Evolutionary conservation across 2,797 vertebrate species (phyloP).

Genomic region (Echeneis naucrates): DNA sequence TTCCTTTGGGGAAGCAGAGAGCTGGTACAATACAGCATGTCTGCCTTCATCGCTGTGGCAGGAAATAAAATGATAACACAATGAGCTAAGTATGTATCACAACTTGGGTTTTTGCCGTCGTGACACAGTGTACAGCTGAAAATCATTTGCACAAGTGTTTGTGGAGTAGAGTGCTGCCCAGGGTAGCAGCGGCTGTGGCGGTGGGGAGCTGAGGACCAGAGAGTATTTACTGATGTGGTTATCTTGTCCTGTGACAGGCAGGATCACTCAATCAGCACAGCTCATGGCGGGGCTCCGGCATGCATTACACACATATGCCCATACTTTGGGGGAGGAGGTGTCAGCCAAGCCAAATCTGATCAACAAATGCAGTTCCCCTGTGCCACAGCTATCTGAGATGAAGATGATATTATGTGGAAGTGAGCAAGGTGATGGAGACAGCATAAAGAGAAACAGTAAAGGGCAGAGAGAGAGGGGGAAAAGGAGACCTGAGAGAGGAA

Average conservation of each 20-base stretch:
- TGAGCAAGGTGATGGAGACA: slow-evolving; percentile 94
- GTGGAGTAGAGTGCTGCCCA: slow-evolving; percentile 57
- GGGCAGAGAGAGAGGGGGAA: slow-evolving; percentile 31
- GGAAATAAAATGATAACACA: slow-evolving; percentile 20
- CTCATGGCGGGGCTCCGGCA: slow-evolving; percentile 77
- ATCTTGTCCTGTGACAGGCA: slow-evolving; percentile 96
- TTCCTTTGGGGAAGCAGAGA: slow-evolving; percentile 49
- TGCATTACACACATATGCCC: slow-evolving; percentile 89
- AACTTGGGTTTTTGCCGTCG: slow-evolving; percentile 2
- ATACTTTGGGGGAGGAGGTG: slow-evolving; percentile 89
- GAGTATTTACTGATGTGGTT: slow-evolving; percentile 97
- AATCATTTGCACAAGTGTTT: slow-evolving; percentile 79
- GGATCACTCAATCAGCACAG: slow-evolving; percentile 95
- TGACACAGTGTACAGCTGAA: slow-evolving; percentile 20
- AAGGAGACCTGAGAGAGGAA: slow-evolving; percentile 84
- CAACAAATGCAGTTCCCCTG: slow-evolving; percentile 94
- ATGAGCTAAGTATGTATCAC: slow-evolving; percentile 27
- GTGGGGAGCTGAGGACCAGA: slow-evolving; percentile 83
- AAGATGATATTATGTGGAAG: slow-evolving; percentile 97
- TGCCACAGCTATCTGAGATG: slow-evolving; percentile 95
- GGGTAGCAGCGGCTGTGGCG: slow-evolving; percentile 80
- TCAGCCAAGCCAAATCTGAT: slow-evolving; percentile 96
- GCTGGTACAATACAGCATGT: slow-evolving; percentile 40
- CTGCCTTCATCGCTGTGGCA: slow-evolving; percentile 20
- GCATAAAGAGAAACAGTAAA: slow-evolving; percentile 64